Conservation (phyloP, 1,140 invertebrate species). For the Cheumatopsyche charites region DNA sequence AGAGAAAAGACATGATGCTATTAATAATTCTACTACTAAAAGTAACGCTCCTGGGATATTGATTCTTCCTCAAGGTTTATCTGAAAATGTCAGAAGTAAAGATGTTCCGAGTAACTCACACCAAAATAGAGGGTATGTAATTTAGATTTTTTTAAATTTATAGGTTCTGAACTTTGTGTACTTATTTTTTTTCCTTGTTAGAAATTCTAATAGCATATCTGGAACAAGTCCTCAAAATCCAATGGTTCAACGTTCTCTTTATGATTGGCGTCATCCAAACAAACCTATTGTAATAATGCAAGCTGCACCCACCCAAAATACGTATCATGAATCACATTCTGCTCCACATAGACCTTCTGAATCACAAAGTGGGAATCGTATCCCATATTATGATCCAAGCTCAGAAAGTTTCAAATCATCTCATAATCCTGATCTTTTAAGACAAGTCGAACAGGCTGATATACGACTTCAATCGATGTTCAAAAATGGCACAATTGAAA, state of each 20-base stretch:
- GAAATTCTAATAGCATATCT: slow-evolving; percentile 33
- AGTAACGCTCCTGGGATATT: slow-evolving; percentile 44
- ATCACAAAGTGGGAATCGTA: slow-evolving; percentile 21
- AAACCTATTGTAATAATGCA: slow-evolving; percentile 45
- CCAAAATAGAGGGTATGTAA: slow-evolving; percentile 41
- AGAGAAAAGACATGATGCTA: slow-evolving; percentile 24
- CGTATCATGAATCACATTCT: slow-evolving; percentile 16
- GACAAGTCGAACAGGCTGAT: slow-evolving; percentile 43
- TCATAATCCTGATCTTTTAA: slow-evolving; percentile 42
- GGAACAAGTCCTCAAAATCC: slow-evolving; percentile 36
- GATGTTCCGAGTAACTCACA: slow-evolving; percentile 28
- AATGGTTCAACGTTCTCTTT: slow-evolving; percentile 34
- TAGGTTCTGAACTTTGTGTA: no score
- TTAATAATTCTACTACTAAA: slow-evolving; percentile 26
- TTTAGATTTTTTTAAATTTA: no score
- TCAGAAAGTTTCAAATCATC: slow-evolving; percentile 43
- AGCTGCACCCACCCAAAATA: neutral
- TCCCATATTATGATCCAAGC: slow-evolving; percentile 42
- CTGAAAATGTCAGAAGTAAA: slow-evolving; percentile 34
- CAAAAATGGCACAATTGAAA: slow-evolving; percentile 39
- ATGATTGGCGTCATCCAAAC: slow-evolving; percentile 40
- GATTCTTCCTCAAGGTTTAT: slow-evolving; percentile 34
- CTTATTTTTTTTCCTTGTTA: slow-evolving; percentile 12
- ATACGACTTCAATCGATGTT: slow-evolving; percentile 43
- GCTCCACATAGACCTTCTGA: slow-evolving; percentile 15